Base-by-base conservation (phyloP, 2,797 vertebrate genomes). In the Lates japonicus region DNA sequence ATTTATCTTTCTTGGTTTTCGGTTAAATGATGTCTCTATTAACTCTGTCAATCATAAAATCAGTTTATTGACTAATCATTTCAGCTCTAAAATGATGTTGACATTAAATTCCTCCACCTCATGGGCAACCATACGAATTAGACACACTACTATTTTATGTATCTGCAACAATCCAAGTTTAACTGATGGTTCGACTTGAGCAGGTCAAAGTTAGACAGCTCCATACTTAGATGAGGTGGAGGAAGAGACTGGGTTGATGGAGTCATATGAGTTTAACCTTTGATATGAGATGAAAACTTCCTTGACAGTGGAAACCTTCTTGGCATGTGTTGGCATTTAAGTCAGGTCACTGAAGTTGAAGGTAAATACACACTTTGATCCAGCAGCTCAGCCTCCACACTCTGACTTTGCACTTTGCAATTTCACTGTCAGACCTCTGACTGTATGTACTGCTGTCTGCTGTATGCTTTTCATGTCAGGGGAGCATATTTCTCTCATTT, bases 331-430 rank as follows among this genome's bases (percentile, higher is more conserved):
- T 70, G 71, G 61, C 83, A 79, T 85, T 80, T 81, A 55, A 90
- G 74, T 76, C 52, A 7, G 87, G 83, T 88, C 82, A 60, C 37
- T 59, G 78, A 70, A 89, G 87, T 74, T 78, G 67, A 81, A 87
- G 81, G 87, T 89, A 90, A 90, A 91, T 85, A 90, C 81, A 80
- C 78, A 70, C 90, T 90, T 91, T 92, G 90, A 90, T 92, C 87
- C 89, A 7, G 3, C 37, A 20, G 79, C 83, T 88, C 70, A 35
- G 78, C 62, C 76, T 78, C 74, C 71, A 61, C 88, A 80, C 82
- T 90, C 86, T 81, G 74, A 83, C 76, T 82, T 65, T 63, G 72
- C 78, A 67, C 77, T 82, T 82, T 82, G 78, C 67, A 85, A 87
- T 91, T 90, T 90, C 80, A 66, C 87, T 61, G 80, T 66, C 74